These are phyloP conservation scores for Zenarchopterus dispar DNA, from an alignment of 2,797 vertebrate species.

Conservation along the genomic window DNA sequence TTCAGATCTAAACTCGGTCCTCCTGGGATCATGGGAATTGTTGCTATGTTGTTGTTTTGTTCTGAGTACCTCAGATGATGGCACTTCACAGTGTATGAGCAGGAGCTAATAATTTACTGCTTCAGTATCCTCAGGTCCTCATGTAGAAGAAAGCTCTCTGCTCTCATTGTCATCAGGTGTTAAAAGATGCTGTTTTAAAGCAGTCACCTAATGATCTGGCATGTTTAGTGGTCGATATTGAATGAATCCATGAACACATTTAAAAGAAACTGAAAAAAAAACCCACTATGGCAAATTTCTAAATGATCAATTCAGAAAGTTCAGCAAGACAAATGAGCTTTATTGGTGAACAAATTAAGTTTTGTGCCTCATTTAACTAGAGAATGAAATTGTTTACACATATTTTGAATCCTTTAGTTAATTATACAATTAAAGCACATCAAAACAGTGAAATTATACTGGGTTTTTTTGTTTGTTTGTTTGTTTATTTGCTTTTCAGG, in stretches of 20 bases:
- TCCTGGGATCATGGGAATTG: constrained; percentile 64
- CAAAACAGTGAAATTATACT: too few species aligned
- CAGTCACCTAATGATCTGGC: constrained; percentile 4
- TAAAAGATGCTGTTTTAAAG: constrained; percentile 18
- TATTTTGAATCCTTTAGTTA: too few species aligned
- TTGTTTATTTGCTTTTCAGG: too few species aligned
- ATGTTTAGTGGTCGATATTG: constrained; percentile 2
- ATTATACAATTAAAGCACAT: too few species aligned
- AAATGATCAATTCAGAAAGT: constrained; percentile 9
- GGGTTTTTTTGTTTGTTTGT: too few species aligned
- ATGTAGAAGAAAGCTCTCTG: constrained; percentile 56
- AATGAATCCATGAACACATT: constrained; percentile 5
- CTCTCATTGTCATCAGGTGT: constrained; percentile 29
- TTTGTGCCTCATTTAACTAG: background rate
- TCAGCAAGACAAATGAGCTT: background rate
- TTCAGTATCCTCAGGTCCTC: constrained; percentile 58
- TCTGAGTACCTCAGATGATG: constrained; percentile 54
- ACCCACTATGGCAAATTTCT: background rate
- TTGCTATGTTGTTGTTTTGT: constrained; percentile 62
- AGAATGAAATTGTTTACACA: too few species aligned
- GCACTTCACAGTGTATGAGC: constrained; percentile 58
- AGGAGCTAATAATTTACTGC: constrained; percentile 63
- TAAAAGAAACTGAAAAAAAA: too few species aligned
- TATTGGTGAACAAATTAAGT: background rate
- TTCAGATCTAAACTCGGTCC: constrained; percentile 60